Conservation (phyloP, 2,888 invertebrate genomes). For the Ypsolopha sequella region DNA sequence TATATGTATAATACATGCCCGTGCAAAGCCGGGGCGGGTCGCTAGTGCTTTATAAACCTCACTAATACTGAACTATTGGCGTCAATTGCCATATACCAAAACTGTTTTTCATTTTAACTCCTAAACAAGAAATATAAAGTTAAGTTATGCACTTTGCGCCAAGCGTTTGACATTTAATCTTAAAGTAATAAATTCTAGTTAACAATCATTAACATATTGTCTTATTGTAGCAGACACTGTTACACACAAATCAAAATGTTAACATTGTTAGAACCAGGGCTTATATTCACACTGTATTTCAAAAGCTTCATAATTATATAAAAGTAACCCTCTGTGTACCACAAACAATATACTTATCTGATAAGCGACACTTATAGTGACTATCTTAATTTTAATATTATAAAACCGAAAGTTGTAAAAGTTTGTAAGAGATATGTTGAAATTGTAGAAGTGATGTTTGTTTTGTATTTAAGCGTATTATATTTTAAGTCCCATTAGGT, state of each 20-base stretch:
- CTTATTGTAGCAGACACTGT: too few relatives aligned
- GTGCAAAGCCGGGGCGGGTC: too few relatives aligned
- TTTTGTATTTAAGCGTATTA: constrained; percentile 4
- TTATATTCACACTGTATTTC: constrained; percentile 25
- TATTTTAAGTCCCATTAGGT: neutral
- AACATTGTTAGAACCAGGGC: constrained; percentile 14
- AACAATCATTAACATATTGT: neutral
- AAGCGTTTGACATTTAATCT: too few relatives aligned
- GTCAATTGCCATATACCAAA: too few relatives aligned
- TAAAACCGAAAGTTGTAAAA: constrained; percentile 12
- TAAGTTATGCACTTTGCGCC: too few relatives aligned
- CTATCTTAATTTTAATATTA: constrained; percentile 18
- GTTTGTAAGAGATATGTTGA: constrained; percentile 20
- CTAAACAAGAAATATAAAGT: too few relatives aligned
- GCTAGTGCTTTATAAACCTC: too few relatives aligned
- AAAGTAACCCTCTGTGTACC: constrained; percentile 59
- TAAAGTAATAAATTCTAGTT: neutral
- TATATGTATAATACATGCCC: too few relatives aligned
- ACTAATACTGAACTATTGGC: too few relatives aligned
- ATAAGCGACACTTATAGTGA: constrained; percentile 50
- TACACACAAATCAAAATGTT: neutral
- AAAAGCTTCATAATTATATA: constrained; percentile 56
- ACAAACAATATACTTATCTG: constrained; percentile 39
- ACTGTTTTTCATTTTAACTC: too few relatives aligned
- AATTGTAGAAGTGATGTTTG: constrained; percentile 24